These are phyloP conservation scores for Thripadectes ignobilis DNA, from an alignment of 2,797 vertebrate genomes.

Conservation along the genomic window DNA sequence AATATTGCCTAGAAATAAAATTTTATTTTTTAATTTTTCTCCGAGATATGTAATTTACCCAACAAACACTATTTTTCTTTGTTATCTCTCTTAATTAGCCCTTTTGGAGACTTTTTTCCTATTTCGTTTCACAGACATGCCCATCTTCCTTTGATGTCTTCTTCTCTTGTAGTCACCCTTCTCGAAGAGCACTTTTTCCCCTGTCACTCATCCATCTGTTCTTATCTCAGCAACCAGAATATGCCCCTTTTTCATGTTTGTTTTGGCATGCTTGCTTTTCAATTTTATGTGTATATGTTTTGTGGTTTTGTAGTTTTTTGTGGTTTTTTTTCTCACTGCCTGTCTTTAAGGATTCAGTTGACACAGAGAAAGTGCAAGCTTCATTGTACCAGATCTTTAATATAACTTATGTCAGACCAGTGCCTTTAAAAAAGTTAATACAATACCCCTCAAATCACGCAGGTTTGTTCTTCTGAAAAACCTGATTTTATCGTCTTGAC, in stretches of 20 bases:
- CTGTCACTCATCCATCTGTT: background rate
- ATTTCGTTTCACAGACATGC: background rate
- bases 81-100: background rate
- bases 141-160: background rate
- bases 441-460: slow-evolving; percentile 9
- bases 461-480: slow-evolving; percentile 17
- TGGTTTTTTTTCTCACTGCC: background rate
- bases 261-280: background rate
- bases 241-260: background rate
- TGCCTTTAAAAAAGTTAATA: slow-evolving; percentile 42
- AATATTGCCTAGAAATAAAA: background rate
- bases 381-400: background rate
- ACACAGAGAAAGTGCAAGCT: background rate
- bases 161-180: background rate
- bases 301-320: background rate
- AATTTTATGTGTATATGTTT: background rate
- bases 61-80: background rate
- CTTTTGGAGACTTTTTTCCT: background rate
- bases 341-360: background rate
- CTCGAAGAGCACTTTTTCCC: background rate
- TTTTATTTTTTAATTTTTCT: background rate
- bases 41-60: background rate
- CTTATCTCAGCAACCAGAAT: background rate
- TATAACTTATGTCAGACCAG: background rate
- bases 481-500: background rate